phyloP scores from a whole-genome alignment of 2,113 vertebrate species.

The Rhabdornis inornatus region DNA sequence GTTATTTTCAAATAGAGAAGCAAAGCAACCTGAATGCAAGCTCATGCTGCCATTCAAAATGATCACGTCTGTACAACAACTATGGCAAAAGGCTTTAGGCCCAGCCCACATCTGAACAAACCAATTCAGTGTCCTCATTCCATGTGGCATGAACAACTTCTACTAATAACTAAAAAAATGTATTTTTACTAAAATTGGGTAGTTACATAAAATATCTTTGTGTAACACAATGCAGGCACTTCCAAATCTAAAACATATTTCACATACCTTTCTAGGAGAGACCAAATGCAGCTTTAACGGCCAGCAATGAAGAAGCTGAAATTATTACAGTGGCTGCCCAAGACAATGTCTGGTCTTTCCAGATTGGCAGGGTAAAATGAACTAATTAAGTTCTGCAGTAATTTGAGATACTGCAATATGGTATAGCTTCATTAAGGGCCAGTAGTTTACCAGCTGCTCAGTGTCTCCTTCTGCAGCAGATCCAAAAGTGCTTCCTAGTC shows the following conservation, averaged over 20 bases:
- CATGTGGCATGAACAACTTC: fast-evolving
- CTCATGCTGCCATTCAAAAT: neutral
- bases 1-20: neutral
- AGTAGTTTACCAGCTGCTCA: slow-evolving; percentile 66
- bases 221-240: neutral
- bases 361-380: slow-evolving; percentile 42
- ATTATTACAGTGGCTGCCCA: slow-evolving; percentile 2
- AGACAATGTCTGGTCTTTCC: slow-evolving; percentile 18
- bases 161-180: neutral
- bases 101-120: neutral
- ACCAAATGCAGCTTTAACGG: neutral
- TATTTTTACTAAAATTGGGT: neutral
- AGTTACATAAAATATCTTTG: neutral
- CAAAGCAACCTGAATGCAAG: neutral
- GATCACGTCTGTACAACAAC: neutral
- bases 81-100: neutral
- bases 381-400: slow-evolving; percentile 58
- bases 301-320: neutral
- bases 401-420: slow-evolving; percentile 36
- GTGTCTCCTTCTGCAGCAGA: slow-evolving; percentile 25
- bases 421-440: slow-evolving; percentile 41
- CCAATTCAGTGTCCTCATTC: neutral
- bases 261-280: neutral
- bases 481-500: neutral
- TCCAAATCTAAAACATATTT: neutral